A percentile compares a stretch with the other conserved stretches of the same genome.
Evolutionary conservation across 37 sponge, comb jelly and placozoan genomes (phyloP).

Genomic region (Chondrilla cf. caribensis): DNA sequence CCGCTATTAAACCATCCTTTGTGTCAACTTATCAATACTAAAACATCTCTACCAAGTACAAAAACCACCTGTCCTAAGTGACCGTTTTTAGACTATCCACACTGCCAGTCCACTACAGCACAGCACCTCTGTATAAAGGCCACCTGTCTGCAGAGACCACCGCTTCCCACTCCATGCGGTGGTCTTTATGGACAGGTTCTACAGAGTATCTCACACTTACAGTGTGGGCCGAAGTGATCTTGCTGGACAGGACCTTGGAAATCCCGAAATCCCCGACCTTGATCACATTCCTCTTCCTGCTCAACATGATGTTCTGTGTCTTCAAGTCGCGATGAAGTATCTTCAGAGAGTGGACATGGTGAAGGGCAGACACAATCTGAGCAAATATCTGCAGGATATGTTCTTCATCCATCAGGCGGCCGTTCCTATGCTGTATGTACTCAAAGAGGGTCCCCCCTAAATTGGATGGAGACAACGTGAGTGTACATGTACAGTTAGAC

Average conservation of each 20-base stretch:
- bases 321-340: constrained; percentile 89
- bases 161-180: too few relatives aligned
- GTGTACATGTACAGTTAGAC: not conserved
- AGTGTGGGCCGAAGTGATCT: constrained; percentile 81
- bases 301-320: constrained; percentile 89
- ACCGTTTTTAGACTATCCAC: too few relatives aligned
- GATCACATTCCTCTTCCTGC: constrained; percentile 59
- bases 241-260: constrained; percentile 86
- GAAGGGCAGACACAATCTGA: constrained; percentile 70
- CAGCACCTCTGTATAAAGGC: too few relatives aligned
- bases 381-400: constrained; percentile 80
- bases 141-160: too few relatives aligned
- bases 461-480: not conserved
- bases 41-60: too few relatives aligned
- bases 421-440: constrained; percentile 77
- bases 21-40: too few relatives aligned
- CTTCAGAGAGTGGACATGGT: constrained; percentile 81
- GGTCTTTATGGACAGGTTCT: too few relatives aligned
- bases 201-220: too few relatives aligned
- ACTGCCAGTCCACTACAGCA: too few relatives aligned
- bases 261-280: constrained; percentile 93
- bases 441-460: constrained; percentile 84
- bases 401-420: constrained; percentile 54
- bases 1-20: too few relatives aligned
- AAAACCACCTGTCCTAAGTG: too few relatives aligned